Evolutionary conservation across 2,113 vertebrate genomes (phyloP).

Genomic region (Stictonetta naevosa): DNA sequence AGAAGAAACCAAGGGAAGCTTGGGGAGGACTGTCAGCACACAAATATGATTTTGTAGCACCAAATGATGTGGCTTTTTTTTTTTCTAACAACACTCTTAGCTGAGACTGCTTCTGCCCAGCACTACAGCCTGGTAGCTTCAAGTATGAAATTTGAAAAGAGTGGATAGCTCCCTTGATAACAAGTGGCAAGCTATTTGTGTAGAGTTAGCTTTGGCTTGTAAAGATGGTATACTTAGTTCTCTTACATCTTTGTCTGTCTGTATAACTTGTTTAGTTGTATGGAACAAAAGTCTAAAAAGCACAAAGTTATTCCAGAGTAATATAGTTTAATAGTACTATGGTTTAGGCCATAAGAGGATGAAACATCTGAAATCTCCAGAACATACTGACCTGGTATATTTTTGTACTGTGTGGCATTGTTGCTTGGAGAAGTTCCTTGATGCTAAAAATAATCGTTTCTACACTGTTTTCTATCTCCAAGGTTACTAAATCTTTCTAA

Average conservation of each 20-base stretch:
- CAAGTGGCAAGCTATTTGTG: background rate
- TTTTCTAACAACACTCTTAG: background rate
- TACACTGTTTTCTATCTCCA: conserved; percentile 56
- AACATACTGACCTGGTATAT: conserved; percentile 46
- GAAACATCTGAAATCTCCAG: conserved; percentile 38
- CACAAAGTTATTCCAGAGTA: background rate
- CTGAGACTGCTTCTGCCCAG: background rate
- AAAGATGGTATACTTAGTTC: background rate
- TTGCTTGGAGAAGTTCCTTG: conserved; percentile 63
- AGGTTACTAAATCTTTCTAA: conserved; percentile 58
- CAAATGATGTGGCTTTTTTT: background rate
- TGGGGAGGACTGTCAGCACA: background rate
- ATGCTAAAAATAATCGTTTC: conserved; percentile 57
- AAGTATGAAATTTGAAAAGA: background rate
- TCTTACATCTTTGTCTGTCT: background rate
- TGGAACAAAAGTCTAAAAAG: background rate
- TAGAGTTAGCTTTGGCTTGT: background rate
- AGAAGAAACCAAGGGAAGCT: background rate
- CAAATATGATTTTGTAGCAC: background rate
- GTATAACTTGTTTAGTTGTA: background rate
- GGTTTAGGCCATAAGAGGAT: conserved; percentile 27
- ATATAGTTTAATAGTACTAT: background rate
- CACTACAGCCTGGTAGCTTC: background rate
- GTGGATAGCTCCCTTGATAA: background rate
- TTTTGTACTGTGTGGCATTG: conserved; percentile 56